These are phyloP conservation scores for Archips crataeganus DNA, from an alignment of 2,888 invertebrate genomes.

Conservation along the genomic window DNA sequence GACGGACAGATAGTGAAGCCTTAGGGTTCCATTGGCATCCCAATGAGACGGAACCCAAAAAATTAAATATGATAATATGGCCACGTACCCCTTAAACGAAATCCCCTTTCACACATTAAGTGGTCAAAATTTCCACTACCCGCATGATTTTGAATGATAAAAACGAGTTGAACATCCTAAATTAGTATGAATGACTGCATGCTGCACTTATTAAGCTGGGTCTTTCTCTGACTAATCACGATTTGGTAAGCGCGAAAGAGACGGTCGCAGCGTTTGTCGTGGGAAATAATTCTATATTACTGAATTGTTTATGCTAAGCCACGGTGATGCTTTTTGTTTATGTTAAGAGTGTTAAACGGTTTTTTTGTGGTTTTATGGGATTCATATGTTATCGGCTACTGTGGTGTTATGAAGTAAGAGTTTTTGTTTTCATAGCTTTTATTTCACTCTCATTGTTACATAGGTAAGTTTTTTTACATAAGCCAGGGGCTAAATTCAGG, in stretches of 20 bases:
- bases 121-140: conserved; percentile 46
- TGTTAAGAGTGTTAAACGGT: conserved; percentile 19
- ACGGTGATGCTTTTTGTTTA: conserved; percentile 36
- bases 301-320: conserved; percentile 55
- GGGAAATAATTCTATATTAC: conserved; percentile 60
- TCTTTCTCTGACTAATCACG: conserved; percentile 43
- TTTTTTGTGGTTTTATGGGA: conserved; percentile 28
- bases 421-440: background rate
- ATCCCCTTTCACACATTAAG: conserved; percentile 34
- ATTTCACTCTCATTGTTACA: background rate
- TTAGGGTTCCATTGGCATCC: no score
- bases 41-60: no score
- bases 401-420: background rate
- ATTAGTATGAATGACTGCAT: conserved; percentile 59
- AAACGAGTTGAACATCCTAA: conserved; percentile 56
- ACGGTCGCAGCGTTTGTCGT: conserved; percentile 49
- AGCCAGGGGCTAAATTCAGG: no score
- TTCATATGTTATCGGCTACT: conserved; percentile 4
- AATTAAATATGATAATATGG: background rate
- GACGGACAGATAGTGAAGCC: no score
- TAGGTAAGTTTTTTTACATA: no score
- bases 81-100: conserved; percentile 7
- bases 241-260: conserved; percentile 50
- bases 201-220: conserved; percentile 36
- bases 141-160: conserved; percentile 59